phyloP scores from a whole-genome alignment of 2,888 invertebrate genomes.

The Phrixothrix hirtus region DNA sequence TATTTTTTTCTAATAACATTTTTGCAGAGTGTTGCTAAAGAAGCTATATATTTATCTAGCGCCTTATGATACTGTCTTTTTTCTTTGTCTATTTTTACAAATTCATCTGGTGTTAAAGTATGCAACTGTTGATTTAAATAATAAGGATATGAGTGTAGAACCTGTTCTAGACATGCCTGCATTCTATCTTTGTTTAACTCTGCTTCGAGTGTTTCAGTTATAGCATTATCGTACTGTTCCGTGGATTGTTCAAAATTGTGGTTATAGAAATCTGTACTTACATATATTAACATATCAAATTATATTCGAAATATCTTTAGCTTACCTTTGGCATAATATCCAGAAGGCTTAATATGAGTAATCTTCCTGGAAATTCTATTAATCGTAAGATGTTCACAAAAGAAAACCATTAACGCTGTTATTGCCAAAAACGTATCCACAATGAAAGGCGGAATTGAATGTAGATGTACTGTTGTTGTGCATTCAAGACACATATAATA shows the following conservation, averaged over 20 bases:
- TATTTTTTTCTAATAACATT: constrained; percentile 36
- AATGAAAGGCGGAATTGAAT: constrained; percentile 1
- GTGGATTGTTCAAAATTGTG: too few relatives aligned
- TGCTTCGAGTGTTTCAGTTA: too few relatives aligned
- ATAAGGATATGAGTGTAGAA: too few relatives aligned
- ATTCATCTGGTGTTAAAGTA: constrained; percentile 46
- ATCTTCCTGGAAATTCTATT: not conserved
- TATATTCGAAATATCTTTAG: too few relatives aligned
- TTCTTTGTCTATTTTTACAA: constrained; percentile 47
- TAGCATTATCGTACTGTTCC: too few relatives aligned
- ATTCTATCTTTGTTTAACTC: too few relatives aligned
- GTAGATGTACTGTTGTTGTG: constrained; percentile 1
- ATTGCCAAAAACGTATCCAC: not conserved
- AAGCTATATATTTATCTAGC: constrained; percentile 43
- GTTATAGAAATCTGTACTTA: too few relatives aligned
- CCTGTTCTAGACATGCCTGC: too few relatives aligned
- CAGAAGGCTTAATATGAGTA: too few relatives aligned
- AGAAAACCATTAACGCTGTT: not conserved
- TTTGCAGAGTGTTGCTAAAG: constrained; percentile 47
- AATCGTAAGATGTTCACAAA: not conserved
- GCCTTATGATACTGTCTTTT: constrained; percentile 43
- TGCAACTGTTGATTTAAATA: too few relatives aligned
- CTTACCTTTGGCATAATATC: too few relatives aligned
- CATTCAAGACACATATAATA: not conserved
- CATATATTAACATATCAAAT: too few relatives aligned